Percentiles rank a stretch among this genome's conserved stretches.
These are phyloP conservation scores for Pipra filicauda DNA, from an alignment of 2,113 vertebrate genomes.

Conservation along the genomic window DNA sequence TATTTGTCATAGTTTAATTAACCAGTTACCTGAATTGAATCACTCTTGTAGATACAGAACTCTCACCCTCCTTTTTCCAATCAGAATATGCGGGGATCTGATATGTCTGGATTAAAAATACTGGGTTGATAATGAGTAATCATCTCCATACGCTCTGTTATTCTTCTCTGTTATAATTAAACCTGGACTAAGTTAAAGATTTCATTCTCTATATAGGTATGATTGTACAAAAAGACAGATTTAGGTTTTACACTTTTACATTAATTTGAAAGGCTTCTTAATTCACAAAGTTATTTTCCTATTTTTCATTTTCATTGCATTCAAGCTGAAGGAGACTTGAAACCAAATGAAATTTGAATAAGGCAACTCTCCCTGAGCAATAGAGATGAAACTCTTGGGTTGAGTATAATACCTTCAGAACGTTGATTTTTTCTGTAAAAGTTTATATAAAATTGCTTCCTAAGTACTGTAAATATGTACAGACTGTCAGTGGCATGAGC, in stretches of 20 bases:
- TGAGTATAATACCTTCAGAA: background rate
- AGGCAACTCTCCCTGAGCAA: background rate
- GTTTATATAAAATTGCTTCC: background rate
- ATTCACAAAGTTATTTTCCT: background rate
- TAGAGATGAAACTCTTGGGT: background rate
- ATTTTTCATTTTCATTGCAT: conserved; percentile 21
- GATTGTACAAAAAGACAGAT: background rate
- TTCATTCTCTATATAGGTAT: background rate
- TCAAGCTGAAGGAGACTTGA: background rate
- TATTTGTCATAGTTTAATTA: conserved; percentile 50
- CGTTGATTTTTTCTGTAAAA: conserved; percentile 11
- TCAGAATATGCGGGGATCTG: background rate
- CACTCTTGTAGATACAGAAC: conserved; percentile 13
- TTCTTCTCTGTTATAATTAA: conserved; percentile 34
- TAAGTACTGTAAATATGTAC: conserved; percentile 22
- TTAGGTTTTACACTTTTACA: background rate
- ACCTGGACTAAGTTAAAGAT: conserved; percentile 37
- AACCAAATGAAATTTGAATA: background rate
- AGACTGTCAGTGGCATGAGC: conserved; percentile 2
- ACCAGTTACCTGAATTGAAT: background rate
- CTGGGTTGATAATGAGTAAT: background rate
- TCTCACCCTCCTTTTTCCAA: background rate
- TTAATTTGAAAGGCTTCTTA: background rate
- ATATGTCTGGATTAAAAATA: conserved; percentile 25
- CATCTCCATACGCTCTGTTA: background rate